These are phyloP conservation scores for Pristionchus mayeri DNA, from an alignment of 2,888 invertebrate genomes.

Conservation along the genomic window DNA sequence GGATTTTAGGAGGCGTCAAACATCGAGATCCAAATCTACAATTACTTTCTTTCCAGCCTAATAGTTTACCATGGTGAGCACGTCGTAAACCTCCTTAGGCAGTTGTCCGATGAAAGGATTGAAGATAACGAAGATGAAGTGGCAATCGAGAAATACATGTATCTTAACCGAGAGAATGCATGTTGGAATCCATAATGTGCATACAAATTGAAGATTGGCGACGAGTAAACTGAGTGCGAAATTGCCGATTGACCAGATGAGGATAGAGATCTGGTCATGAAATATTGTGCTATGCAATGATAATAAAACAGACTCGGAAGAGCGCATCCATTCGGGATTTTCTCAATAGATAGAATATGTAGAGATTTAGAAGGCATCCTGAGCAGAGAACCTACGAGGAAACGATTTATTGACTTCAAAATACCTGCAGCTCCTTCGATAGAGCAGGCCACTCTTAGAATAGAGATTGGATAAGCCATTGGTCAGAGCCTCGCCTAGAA, in stretches of 20 bases:
- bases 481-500: background rate
- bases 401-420: too few relatives aligned
- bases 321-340: background rate
- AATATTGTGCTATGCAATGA: too few relatives aligned
- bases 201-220: conserved; percentile 15
- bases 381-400: background rate
- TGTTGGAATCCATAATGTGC: background rate
- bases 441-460: background rate
- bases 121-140: conserved; percentile 18
- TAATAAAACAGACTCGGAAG: background rate
- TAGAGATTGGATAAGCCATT: background rate
- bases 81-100: background rate
- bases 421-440: background rate
- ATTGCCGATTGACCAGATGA: background rate
- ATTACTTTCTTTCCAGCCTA: too few relatives aligned
- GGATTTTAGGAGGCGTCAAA: too few relatives aligned
- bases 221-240: background rate
- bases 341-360: background rate
- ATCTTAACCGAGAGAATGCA: background rate
- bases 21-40: too few relatives aligned
- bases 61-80: background rate
- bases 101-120: conserved; percentile 8
- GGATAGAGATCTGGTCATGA: background rate
- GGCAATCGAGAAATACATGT: background rate
- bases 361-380: background rate